Evolutionary conservation across 2,888 invertebrate genomes (phyloP), one percentile per base, ranked within the genome.

Genomic region (Stenurella melanura): DNA sequence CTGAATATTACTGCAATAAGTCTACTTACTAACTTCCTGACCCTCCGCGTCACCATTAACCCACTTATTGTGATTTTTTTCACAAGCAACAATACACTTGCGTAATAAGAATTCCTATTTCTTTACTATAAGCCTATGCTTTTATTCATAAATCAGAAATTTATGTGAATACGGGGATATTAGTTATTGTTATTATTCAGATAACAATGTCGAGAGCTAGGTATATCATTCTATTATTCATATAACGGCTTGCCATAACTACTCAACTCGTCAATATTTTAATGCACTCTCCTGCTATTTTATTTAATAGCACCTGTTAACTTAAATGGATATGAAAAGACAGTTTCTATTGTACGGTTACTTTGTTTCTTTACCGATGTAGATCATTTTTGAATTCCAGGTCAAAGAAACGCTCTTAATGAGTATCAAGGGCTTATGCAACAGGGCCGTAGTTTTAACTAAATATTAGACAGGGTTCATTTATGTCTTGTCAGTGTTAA

Each of bases 261-360:
- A 50, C 50, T 50, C n/a, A 50, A 50, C n/a, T 50, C 42, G 15
- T 42, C 50, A 50, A 50, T 50, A 50, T 60, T 70, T 70, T 60
- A 70, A 60, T 60, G 70, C 60, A 60, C 60, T 70, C 18, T 60
- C 34, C 70, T 26, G 21, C 42, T 70, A 70, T 60, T 70, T 70
- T 70, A 70, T 70, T 70, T 60, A 70, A 42, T 42, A 34, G 19
- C 9, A 42, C 19, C 57, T 70, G 60, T 42, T 42, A 21, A 60
- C 58, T n/a, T 12, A 60, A 60, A 60, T 50, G 60, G 60, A 70
- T 7, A 17, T n/a, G 57, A 70, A 60, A 58, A 58, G 68, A 50
- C 30, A 68, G 34, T 11, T 54, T 58, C 7, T 69, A 58, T 58
- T 69, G 38, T 69, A 69, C 18, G 38, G 57, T 30, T 17, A n/a